Percentiles rank a stretch among this genome's conserved stretches.
Conservation (phyloP, 2,888 invertebrate species). For the Pseudoips prasinana region DNA sequence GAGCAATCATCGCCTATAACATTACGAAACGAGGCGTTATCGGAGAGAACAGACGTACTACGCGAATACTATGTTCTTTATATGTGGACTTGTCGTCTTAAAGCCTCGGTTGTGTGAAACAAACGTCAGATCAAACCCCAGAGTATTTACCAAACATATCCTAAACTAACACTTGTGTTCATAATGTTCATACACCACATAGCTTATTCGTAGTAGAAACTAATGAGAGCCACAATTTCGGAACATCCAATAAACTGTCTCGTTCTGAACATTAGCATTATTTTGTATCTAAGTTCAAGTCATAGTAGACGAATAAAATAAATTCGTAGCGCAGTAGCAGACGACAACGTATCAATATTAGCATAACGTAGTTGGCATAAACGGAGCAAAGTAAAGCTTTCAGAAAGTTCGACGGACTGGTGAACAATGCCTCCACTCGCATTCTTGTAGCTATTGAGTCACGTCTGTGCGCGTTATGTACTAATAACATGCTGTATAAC, state of each 20-base stretch:
- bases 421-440: conserved; percentile 59
- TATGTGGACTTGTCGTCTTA: conserved; percentile 37
- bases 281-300: conserved; percentile 41
- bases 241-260: conserved; percentile 52
- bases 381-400: conserved; percentile 48
- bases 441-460: conserved; percentile 53
- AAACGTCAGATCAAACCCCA: conserved; percentile 44
- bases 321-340: conserved; percentile 53
- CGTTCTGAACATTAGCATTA: conserved; percentile 52
- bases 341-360: conserved; percentile 63
- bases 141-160: conserved; percentile 30
- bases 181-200: background rate
- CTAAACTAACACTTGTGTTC: conserved; percentile 49
- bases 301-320: conserved; percentile 65
- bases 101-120: conserved; percentile 15
- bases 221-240: conserved; percentile 44
- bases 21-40: conserved; percentile 62
- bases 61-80: conserved; percentile 22
- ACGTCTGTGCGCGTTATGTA: conserved; percentile 44
- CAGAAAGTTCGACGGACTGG: conserved; percentile 61
- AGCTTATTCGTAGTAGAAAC: background rate
- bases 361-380: conserved; percentile 60
- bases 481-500: conserved; percentile 36
- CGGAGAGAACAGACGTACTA: conserved; percentile 48
- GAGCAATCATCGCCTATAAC: conserved; percentile 58